Conservation (phyloP, 2,797 vertebrate genomes). For the Numenius phaeopus region DNA sequence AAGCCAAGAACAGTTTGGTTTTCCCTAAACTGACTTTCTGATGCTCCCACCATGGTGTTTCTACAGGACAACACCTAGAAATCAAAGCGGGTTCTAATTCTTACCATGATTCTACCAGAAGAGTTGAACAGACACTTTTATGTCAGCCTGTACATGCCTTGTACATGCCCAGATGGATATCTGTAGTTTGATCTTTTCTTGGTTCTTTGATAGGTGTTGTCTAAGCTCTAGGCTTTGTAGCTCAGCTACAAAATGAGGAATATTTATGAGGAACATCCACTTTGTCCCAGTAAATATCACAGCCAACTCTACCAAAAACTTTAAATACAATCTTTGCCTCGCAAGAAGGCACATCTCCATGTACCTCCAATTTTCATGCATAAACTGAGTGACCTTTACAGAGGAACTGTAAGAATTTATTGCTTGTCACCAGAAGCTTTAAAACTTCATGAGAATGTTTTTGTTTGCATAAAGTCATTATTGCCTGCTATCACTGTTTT, state of each 20-base stretch:
- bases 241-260: neutral
- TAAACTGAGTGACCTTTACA: neutral
- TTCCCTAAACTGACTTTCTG: neutral
- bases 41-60: neutral
- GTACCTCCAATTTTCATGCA: neutral
- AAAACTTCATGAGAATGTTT: neutral
- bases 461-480: neutral
- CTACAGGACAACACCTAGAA: neutral
- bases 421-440: neutral
- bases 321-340: neutral
- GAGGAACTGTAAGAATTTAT: neutral
- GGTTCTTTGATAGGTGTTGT: rapidly evolving
- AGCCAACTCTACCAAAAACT: neutral
- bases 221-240: neutral
- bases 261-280: neutral
- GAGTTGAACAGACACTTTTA: neutral
- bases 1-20: neutral
- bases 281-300: neutral
- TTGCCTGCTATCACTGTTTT: neutral
- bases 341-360: neutral
- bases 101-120: neutral
- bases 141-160: neutral
- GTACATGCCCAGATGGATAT: neutral
- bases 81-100: neutral
- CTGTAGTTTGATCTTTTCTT: neutral